Evolutionary conservation across 2,888 invertebrate species (phyloP).

Genomic region (Barypeithes pellucidus): DNA sequence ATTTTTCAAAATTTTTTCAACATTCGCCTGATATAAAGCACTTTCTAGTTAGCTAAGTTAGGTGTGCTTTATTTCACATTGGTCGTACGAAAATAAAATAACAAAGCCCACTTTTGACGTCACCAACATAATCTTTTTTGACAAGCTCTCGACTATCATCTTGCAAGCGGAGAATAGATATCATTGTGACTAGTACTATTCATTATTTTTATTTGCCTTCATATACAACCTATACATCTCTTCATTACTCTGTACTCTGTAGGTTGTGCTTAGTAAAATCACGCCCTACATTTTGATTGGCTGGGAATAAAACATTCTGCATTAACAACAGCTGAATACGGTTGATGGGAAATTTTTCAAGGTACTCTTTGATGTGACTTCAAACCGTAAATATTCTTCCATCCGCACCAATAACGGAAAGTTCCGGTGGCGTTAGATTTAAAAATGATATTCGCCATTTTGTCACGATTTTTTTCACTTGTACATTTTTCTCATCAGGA

Average conservation of each 20-base stretch:
- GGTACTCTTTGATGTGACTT: constrained; percentile 49
- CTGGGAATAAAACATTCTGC: constrained; percentile 49
- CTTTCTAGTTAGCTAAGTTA: no score
- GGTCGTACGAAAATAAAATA: no score
- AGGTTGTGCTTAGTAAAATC: constrained; percentile 48
- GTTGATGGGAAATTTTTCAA: constrained; percentile 52
- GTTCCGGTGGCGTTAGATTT: background rate
- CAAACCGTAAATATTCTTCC: constrained; percentile 15
- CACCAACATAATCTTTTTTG: no score
- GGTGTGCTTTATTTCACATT: no score
- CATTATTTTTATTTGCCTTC: no score
- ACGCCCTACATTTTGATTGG: constrained; percentile 50
- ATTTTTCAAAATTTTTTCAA: no score
- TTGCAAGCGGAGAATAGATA: no score
- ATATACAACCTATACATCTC: background rate
- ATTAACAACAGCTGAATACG: constrained; percentile 47
- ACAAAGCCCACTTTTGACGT: no score
- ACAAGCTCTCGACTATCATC: no score
- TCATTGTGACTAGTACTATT: no score
- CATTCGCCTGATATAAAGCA: no score
- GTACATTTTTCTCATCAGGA: background rate
- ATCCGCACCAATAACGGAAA: constrained; percentile 38
- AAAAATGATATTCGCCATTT: background rate
- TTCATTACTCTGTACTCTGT: constrained; percentile 28
- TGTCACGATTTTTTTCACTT: background rate